phyloP scores from a whole-genome alignment of 2,797 vertebrate species.

The Gymnoscopelus microlampas region DNA sequence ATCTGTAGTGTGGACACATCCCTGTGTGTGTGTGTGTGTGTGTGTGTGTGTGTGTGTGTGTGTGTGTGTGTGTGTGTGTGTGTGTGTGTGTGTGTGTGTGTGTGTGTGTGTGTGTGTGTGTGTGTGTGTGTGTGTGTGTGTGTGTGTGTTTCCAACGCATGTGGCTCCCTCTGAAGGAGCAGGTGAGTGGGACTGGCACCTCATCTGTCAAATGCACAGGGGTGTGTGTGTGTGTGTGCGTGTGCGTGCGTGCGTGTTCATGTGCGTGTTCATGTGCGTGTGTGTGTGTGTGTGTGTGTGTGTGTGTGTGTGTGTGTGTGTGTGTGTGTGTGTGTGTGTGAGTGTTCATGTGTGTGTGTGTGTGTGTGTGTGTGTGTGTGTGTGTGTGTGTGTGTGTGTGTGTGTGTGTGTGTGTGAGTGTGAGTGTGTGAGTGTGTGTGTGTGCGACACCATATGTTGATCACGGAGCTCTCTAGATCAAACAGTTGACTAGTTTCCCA shows the following conservation, averaged over 20 bases:
- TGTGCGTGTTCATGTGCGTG: background rate
- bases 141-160: no score
- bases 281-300: background rate
- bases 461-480: slow-evolving; percentile 46
- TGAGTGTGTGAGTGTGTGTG: background rate
- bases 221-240: slow-evolving; percentile 7
- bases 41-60: background rate
- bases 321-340: slow-evolving; percentile 1
- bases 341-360: background rate
- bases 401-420: background rate
- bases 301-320: slow-evolving; percentile 10
- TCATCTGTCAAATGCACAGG: no score
- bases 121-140: no score
- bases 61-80: no score
- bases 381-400: slow-evolving; percentile 2
- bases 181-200: background rate
- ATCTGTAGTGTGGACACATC: no score
- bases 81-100: no score
- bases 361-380: slow-evolving; percentile 8
- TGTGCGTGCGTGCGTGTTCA: background rate
- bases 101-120: no score
- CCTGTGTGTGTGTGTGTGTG: no score
- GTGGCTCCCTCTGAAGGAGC: background rate
- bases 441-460: slow-evolving; percentile 23
- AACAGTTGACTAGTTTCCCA: slow-evolving; percentile 43